Percentiles rank a stretch among this genome's conserved stretches.
Conservation (phyloP, 2,113 vertebrate species). For the Myrmecophaga tridactyla region DNA sequence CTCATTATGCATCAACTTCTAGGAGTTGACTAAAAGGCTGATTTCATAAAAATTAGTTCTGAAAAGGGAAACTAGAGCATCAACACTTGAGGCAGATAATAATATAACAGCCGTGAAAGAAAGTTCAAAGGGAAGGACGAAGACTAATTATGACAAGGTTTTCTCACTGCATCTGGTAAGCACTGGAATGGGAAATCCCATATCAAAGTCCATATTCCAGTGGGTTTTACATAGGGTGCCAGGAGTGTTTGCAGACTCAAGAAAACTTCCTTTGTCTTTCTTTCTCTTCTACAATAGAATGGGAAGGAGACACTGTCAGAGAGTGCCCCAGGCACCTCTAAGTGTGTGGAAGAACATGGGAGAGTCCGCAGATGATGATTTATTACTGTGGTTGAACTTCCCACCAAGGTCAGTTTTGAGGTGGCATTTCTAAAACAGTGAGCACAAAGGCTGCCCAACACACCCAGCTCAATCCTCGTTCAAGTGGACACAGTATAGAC, state of each 20-base stretch:
- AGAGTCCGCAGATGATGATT: neutral
- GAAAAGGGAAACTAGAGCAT: neutral
- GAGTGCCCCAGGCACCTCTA: neutral
- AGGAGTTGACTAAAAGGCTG: neutral
- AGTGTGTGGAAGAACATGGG: neutral
- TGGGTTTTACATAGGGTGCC: neutral
- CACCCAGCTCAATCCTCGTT: neutral
- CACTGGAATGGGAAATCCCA: neutral
- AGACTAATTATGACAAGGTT: neutral
- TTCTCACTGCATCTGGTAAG: neutral
- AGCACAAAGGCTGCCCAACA: neutral
- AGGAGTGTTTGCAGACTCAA: neutral
- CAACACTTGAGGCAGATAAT: neutral
- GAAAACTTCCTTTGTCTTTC: neutral
- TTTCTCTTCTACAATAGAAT: neutral
- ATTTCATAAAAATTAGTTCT: neutral
- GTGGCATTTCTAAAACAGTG: neutral
- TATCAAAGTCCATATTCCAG: neutral
- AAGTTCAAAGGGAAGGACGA: neutral
- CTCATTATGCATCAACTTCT: neutral
- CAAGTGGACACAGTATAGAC: neutral
- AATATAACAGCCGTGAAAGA: neutral
- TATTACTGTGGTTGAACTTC: neutral
- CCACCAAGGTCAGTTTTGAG: neutral
- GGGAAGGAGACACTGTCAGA: neutral